phyloP scores from a whole-genome alignment of 2,888 invertebrate species.

The Coleophora deauratella region DNA sequence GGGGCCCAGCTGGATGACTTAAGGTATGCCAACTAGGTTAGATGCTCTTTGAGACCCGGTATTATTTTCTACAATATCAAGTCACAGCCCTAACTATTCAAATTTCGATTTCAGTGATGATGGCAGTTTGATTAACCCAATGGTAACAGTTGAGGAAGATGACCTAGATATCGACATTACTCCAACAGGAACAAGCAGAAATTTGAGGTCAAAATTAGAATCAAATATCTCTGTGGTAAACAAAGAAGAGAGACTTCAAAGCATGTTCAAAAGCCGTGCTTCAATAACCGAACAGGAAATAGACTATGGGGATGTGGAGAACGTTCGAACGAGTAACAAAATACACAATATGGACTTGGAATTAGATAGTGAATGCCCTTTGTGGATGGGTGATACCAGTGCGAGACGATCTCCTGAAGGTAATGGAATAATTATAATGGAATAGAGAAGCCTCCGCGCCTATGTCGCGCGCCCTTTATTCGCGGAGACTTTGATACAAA shows the following conservation, averaged over 20 bases:
- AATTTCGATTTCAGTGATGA: conserved; percentile 72
- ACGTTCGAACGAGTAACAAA: not conserved
- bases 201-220: conserved; percentile 13
- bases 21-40: too few species aligned
- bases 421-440: conserved; percentile 31
- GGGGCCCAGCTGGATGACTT: too few species aligned
- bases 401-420: conserved; percentile 86
- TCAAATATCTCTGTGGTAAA: conserved; percentile 9
- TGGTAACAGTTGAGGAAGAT: conserved; percentile 89
- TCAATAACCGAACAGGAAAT: conserved; percentile 23
- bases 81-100: too few species aligned
- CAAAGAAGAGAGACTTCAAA: conserved; percentile 21
- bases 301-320: too few species aligned
- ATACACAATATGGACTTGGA: conserved; percentile 21
- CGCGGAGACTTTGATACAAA: too few species aligned
- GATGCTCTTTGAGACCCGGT: too few species aligned
- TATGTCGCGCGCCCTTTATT: too few species aligned
- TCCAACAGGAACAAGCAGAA: conserved; percentile 11
- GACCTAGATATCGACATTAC: conserved; percentile 76
- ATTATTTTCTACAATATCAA: too few species aligned
- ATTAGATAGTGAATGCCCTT: conserved; percentile 43
- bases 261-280: conserved; percentile 27
- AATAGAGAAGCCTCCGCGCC: too few species aligned
- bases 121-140: conserved; percentile 80
- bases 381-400: conserved; percentile 80